A percentile compares a stretch with the other conserved stretches of the same genome.
Conservation (phyloP, 2,888 invertebrate genomes). For the Dione juno region DNA sequence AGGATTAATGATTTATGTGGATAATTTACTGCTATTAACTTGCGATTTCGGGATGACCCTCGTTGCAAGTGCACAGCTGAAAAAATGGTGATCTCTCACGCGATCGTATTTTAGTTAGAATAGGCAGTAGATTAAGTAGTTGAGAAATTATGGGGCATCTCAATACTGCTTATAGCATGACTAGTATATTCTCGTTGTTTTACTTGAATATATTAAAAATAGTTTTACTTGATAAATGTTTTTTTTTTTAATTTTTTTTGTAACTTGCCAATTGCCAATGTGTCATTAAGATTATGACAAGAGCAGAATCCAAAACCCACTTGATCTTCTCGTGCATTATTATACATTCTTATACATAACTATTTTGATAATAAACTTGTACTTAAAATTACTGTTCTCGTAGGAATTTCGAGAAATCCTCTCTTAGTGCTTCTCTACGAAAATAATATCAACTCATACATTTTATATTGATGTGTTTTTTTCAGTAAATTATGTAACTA, state of each 20-base stretch:
- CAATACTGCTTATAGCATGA: constrained; percentile 1
- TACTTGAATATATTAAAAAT: neutral
- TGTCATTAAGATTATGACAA: too few relatives aligned
- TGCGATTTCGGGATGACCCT: constrained; percentile 68
- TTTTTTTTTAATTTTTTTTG: too few relatives aligned
- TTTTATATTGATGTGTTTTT: neutral
- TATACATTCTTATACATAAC: too few relatives aligned
- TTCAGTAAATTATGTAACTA: neutral
- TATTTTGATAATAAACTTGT: too few relatives aligned
- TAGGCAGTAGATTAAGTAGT: constrained; percentile 63
- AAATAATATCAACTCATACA: too few relatives aligned
- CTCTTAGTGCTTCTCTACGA: too few relatives aligned
- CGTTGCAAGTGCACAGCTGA: constrained; percentile 63
- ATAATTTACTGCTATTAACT: constrained; percentile 74
- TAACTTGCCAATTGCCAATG: too few relatives aligned
- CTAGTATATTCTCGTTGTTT: neutral
- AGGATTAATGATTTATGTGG: constrained; percentile 63
- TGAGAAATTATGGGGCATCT: constrained; percentile 19
- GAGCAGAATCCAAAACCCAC: too few relatives aligned
- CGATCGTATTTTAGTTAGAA: constrained; percentile 63
- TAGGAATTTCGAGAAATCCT: too few relatives aligned
- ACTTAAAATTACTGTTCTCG: too few relatives aligned
- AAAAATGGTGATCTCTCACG: constrained; percentile 68
- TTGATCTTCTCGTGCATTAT: too few relatives aligned
- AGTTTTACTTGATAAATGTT: neutral